Evolutionary conservation across 2,113 vertebrate species (phyloP), one percentile per base, ranked within the genome.

Genomic region (Xenopus laevis): DNA sequence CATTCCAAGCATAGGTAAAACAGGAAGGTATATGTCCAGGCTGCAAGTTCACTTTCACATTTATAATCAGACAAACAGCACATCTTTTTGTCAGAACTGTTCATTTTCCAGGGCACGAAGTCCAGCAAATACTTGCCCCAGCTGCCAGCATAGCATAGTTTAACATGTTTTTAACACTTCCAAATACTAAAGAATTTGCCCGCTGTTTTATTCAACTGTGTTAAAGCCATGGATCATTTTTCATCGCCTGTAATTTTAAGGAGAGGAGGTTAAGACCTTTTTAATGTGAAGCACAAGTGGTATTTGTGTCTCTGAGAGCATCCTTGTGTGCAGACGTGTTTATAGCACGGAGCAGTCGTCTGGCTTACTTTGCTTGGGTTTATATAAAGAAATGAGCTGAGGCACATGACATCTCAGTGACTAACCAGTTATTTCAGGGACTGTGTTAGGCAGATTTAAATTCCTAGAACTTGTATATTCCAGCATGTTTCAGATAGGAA

Each of bases 381-480:
- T 75, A 75, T 68, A 75, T 75, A 68, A 75, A 68, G 65, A 61
- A 40, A 57, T 69, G 23, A 21, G 13, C 55, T 12, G n/a, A 63
- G 45, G 23, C 58, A 69, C 46, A 63, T 76, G 65, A 62, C 66
- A 69, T 63, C 50, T 21, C 10, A 63, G 45, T 76, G 66, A 69
- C 58, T 53, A 27, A 2, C 2, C 13, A 52, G 46, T 68, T 76
- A 68, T 68, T 76, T 69, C 46, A 60, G 40, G 27, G n/a, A 44
- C n/a, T 52, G 7, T 60, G 60, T 55, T 46, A 69, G 58, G 46
- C 45, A 76, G 57, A 69, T 50, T 33, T 69, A n/a, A 75, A 76
- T 76, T 76, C 65, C 58, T 76, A 53, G 46, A 69, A 69, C 58
- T 62, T 69, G 73, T 55, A 69, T 63, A 69, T 69, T 55, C 73